Percentiles rank a stretch among this genome's conserved stretches.
phyloP scores from a whole-genome alignment of 2,113 vertebrate genomes.

The Pomatostomus ruficeps region DNA sequence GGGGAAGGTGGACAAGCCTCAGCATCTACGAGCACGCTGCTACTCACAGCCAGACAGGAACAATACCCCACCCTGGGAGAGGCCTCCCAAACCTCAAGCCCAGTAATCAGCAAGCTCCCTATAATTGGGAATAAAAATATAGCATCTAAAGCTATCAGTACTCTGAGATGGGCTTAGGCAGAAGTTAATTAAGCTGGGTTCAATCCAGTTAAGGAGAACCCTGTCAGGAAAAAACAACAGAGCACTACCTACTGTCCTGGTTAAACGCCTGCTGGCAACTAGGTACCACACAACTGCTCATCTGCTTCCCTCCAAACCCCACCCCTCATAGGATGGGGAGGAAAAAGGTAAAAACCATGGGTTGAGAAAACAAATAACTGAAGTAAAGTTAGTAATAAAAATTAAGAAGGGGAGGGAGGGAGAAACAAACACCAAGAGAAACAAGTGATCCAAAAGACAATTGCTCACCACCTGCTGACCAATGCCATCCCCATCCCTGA shows the following conservation, averaged over 20 bases:
- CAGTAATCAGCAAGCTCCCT: not conserved
- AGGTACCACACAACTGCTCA: not conserved
- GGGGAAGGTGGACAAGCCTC: not conserved
- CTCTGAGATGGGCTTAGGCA: not conserved
- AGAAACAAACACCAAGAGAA: not conserved
- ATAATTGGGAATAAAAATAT: not conserved
- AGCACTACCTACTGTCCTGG: not conserved
- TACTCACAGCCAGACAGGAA: not conserved
- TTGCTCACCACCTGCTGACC: not conserved
- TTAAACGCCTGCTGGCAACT: not conserved
- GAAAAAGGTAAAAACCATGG: not conserved
- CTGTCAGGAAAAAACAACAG: not conserved
- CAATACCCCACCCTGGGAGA: not conserved
- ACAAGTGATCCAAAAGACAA: not conserved
- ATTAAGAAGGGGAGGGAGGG: not conserved
- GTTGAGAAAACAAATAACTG: not conserved
- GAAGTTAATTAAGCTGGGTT: not conserved
- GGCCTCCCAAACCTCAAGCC: not conserved
- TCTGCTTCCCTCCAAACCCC: not conserved
- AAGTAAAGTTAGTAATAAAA: not conserved
- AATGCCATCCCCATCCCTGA: not conserved
- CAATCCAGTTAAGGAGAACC: not conserved
- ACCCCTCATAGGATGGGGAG: not conserved
- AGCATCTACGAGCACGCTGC: not conserved
- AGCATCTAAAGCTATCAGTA: not conserved